phyloP scores from a whole-genome alignment of 2,113 vertebrate genomes.

The Dicerorhinus sumatrensis region DNA sequence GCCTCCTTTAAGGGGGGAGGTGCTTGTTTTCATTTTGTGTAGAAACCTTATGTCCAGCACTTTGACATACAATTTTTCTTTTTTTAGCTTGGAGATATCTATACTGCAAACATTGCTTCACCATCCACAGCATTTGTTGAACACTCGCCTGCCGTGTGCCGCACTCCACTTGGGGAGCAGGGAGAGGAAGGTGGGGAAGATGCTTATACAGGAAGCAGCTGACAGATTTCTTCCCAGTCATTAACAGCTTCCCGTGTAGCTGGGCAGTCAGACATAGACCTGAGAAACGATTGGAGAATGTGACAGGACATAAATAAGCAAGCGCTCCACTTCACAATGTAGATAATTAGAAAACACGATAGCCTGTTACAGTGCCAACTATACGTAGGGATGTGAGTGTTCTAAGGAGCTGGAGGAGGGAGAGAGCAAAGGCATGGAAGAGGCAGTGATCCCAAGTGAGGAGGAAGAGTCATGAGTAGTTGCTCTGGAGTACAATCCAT shows the following conservation, averaged over 20 bases:
- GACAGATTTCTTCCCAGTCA: neutral
- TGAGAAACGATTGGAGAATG: neutral
- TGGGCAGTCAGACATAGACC: neutral
- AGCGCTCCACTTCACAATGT: neutral
- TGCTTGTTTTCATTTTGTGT: neutral
- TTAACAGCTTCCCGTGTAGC: neutral
- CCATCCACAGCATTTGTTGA: neutral
- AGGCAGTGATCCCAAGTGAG: constrained; percentile 21
- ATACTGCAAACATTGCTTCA: neutral
- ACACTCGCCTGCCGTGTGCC: fast-evolving
- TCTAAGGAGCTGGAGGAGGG: neutral
- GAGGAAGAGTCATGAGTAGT: constrained; percentile 53
- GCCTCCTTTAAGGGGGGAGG: neutral
- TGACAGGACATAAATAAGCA: neutral
- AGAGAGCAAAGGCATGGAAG: neutral
- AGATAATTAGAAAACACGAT: neutral
- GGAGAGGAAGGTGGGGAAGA: neutral
- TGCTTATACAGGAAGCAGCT: neutral
- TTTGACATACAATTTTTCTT: neutral
- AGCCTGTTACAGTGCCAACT: neutral
- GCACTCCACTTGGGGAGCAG: neutral
- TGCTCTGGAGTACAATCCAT: constrained; percentile 73
- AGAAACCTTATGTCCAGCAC: neutral
- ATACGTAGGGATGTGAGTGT: neutral
- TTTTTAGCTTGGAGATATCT: neutral